phyloP scores from a whole-genome alignment of 92 coral and sea anemone species.

The Parazoanthus swiftii region DNA sequence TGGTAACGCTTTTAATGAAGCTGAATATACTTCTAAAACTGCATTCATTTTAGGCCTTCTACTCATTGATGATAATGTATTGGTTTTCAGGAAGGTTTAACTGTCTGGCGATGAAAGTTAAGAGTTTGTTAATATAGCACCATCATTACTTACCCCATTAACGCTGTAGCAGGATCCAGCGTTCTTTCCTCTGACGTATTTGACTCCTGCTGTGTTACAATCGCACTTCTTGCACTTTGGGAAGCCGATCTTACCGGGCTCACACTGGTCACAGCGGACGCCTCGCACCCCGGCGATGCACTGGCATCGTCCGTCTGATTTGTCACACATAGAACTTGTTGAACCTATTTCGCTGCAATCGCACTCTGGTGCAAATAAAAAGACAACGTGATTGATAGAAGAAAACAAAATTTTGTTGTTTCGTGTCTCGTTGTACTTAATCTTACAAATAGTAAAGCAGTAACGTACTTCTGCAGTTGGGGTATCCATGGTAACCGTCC shows the following conservation, averaged over 20 bases:
- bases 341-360: constrained; percentile 77
- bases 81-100: background rate
- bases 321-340: constrained; percentile 56
- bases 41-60: no score
- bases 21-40: no score
- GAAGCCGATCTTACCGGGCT: constrained; percentile 75
- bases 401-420: no score
- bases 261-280: constrained; percentile 79
- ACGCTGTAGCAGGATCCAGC: constrained; percentile 53
- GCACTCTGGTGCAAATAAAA: constrained; percentile 60
- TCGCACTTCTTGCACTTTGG: constrained; percentile 79
- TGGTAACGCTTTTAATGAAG: no score
- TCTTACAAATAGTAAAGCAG: background rate
- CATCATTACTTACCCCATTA: constrained; percentile 38
- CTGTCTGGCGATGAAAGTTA: background rate
- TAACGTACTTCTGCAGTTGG: constrained; percentile 24
- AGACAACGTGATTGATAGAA: background rate
- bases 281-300: constrained; percentile 79
- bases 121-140: background rate
- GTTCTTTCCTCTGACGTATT: constrained; percentile 31
- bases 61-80: no score
- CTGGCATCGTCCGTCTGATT: constrained; percentile 64
- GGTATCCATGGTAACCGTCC: constrained; percentile 45
- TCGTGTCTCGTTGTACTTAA: background rate
- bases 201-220: constrained; percentile 82